phyloP scores from a whole-genome alignment of 2,113 vertebrate genomes.

The Planiliza haematocheilus region DNA sequence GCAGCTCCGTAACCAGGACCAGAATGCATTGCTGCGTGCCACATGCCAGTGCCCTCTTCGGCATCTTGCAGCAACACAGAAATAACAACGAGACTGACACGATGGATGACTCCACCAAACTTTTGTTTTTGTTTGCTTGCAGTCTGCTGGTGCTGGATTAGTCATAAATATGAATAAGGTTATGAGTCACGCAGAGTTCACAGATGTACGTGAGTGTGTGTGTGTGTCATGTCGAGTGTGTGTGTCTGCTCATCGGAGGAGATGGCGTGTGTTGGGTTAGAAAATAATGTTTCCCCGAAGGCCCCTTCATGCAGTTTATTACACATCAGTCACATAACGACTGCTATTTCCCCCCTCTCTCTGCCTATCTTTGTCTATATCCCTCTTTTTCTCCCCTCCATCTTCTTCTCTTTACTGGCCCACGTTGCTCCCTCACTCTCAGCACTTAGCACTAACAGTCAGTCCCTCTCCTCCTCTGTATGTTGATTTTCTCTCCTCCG shows the following conservation, averaged over 20 bases:
- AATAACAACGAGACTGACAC: constrained; percentile 28
- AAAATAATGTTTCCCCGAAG: constrained; percentile 71
- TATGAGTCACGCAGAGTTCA: constrained; percentile 75
- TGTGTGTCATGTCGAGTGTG: constrained; percentile 10
- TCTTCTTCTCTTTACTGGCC: constrained; percentile 32
- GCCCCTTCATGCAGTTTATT: constrained; percentile 74
- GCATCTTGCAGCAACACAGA: constrained; percentile 12
- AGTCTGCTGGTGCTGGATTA: constrained; percentile 29
- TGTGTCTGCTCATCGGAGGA: constrained; percentile 25
- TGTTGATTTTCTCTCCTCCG: constrained; percentile 55
- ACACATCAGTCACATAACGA: constrained; percentile 67
- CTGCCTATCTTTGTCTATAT: constrained; percentile 13
- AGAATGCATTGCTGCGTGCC: constrained; percentile 22
- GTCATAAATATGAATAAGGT: constrained; percentile 71
- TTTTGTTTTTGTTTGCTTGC: constrained; percentile 30
- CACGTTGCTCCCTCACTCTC: constrained; percentile 41
- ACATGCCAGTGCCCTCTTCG: constrained; percentile 6
- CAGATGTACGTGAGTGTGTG: constrained; percentile 5
- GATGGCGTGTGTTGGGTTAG: constrained; percentile 57
- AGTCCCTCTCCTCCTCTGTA: constrained; percentile 38
- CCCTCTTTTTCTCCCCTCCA: constrained; percentile 15
- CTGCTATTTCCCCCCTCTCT: constrained; percentile 26
- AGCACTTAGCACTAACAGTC: constrained; percentile 51
- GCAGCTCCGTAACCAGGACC: no score
- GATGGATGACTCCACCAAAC: constrained; percentile 35